phyloP scores from a whole-genome alignment of 2,113 vertebrate genomes.

The Chaetodon auriga region DNA sequence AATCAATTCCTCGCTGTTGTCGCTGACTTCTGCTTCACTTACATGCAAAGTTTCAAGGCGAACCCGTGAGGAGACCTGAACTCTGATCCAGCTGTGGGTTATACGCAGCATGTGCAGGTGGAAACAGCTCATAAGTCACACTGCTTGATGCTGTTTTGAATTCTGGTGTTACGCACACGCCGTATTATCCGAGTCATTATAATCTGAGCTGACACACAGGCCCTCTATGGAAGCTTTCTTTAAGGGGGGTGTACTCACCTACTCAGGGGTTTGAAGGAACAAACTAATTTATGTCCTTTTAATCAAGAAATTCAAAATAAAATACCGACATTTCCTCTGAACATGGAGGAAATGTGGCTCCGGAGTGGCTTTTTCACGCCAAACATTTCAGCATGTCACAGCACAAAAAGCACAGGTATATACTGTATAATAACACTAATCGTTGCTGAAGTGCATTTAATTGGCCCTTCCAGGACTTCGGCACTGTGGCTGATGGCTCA shows the following conservation, averaged over 20 bases:
- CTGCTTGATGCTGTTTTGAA: background rate
- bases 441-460: background rate
- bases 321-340: no score
- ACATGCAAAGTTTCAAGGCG: background rate
- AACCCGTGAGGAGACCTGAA: background rate
- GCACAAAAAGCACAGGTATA: background rate
- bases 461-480: background rate
- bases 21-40: background rate
- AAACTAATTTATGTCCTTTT: no score
- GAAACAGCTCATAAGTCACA: slow-evolving; percentile 11
- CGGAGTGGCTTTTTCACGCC: background rate
- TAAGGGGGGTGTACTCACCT: no score
- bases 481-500: slow-evolving; percentile 1
- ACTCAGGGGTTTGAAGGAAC: no score
- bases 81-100: background rate
- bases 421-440: background rate
- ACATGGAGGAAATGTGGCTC: no score
- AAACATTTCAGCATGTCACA: background rate
- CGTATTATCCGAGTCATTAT: background rate
- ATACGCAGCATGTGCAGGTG: background rate
- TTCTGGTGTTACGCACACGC: background rate
- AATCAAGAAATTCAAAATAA: no score
- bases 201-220: background rate
- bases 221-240: background rate
- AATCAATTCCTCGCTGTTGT: background rate